phyloP scores from a whole-genome alignment of 2,113 vertebrate genomes.

The Casuarius casuarius region DNA sequence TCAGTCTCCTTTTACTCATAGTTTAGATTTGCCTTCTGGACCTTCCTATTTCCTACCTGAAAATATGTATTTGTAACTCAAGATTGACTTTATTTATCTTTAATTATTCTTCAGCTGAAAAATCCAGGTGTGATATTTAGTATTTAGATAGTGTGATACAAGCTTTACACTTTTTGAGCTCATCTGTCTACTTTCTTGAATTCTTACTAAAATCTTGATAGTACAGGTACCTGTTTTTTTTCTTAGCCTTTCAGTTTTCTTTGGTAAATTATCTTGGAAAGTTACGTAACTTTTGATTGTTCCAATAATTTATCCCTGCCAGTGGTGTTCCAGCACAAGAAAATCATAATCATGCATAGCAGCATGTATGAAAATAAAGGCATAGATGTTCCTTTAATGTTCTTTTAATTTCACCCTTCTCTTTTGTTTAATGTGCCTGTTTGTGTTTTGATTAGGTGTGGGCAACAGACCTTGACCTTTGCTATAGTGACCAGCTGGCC shows the following conservation, averaged over 20 bases:
- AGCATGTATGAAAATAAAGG: not conserved
- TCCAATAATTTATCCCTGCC: not conserved
- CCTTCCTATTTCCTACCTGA: not conserved
- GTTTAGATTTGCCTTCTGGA: not conserved
- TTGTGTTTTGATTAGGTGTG: slow-evolving; percentile 82
- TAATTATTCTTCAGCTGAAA: not conserved
- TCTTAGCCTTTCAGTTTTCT: not conserved
- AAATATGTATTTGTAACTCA: not conserved
- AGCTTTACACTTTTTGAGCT: not conserved
- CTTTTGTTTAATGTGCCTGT: not conserved
- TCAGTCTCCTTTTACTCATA: not conserved
- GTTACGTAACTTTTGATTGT: not conserved
- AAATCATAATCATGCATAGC: not conserved
- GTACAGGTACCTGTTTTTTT: not conserved
- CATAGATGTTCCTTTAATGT: not conserved
- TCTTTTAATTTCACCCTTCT: not conserved
- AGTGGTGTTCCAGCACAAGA: not conserved
- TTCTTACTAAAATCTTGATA: not conserved
- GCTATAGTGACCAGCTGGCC: slow-evolving; percentile 92
- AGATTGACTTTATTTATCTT: not conserved
- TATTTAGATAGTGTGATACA: not conserved
- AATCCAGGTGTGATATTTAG: not conserved
- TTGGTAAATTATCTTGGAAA: not conserved
- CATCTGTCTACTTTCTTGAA: not conserved
- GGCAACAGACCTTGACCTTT: slow-evolving; percentile 87